Percentiles rank a stretch among this genome's conserved stretches.
phyloP scores from a whole-genome alignment of 2,113 vertebrate genomes.

The Vidua macroura region DNA sequence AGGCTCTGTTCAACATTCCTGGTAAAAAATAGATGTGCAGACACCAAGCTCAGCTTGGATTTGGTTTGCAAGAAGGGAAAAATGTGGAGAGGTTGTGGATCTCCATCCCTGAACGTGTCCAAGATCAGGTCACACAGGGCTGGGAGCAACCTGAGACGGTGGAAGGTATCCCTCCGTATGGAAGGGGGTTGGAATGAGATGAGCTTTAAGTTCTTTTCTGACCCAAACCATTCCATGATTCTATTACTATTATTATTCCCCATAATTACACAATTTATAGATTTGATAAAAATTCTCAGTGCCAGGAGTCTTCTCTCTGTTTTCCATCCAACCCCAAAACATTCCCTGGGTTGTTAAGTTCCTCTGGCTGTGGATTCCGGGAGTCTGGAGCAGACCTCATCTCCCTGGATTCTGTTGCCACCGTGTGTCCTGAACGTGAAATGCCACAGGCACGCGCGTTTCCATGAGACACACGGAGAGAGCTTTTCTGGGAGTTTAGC shows the following conservation, averaged over 20 bases:
- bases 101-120: not conserved
- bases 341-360: rapidly evolving
- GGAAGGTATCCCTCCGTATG: not conserved
- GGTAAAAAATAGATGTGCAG: not conserved
- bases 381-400: not conserved
- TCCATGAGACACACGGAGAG: not conserved
- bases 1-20: rapidly evolving
- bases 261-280: not conserved
- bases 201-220: not conserved
- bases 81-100: not conserved
- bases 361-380: rapidly evolving
- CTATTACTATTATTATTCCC: too few species aligned
- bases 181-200: not conserved
- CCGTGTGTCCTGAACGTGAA: conserved; percentile 19
- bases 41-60: not conserved
- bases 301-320: not conserved
- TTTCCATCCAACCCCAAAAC: not conserved
- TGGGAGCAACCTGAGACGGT: not conserved
- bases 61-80: not conserved
- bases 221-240: not conserved
- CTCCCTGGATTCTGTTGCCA: conserved; percentile 27
- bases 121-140: too few species aligned
- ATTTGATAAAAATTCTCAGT: not conserved
- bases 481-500: not conserved
- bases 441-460: not conserved